These are phyloP conservation scores for Himalopsyche anomala DNA, from an alignment of 2,888 invertebrate genomes.

Conservation along the genomic window DNA sequence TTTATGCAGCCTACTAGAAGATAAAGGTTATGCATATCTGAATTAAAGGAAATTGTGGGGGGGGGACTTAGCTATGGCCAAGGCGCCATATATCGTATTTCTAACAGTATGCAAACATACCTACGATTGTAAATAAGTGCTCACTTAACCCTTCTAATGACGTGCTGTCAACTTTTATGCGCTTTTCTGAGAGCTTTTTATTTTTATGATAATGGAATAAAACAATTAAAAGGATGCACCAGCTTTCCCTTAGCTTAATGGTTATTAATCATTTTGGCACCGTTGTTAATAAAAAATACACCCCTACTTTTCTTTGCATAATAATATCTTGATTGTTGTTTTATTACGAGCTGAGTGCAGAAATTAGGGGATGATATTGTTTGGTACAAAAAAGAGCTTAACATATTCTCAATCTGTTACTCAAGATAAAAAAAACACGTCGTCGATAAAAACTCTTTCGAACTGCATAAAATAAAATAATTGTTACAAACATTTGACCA, in stretches of 20 bases:
- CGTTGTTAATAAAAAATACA: background rate
- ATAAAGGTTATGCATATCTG: no score
- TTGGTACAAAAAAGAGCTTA: background rate
- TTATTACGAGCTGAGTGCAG: background rate
- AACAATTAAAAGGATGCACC: background rate
- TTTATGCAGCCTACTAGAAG: no score
- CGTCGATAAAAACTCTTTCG: no score
- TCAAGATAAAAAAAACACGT: no score
- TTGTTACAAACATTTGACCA: no score
- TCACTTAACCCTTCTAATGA: background rate
- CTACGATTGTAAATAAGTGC: no score
- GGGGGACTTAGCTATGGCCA: no score
- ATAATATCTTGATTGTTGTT: background rate
- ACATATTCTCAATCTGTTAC: no score
- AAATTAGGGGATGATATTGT: background rate
- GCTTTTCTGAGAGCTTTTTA: background rate
- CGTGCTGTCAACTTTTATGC: background rate
- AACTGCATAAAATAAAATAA: no score
- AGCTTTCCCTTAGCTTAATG: background rate
- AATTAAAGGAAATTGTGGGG: no score
- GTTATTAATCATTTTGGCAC: background rate
- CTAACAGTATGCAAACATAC: no score
- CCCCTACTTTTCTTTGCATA: background rate
- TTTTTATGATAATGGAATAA: conserved; percentile 35
- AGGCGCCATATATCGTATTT: no score